These are phyloP conservation scores for Anisognathus igniventris DNA, from an alignment of 2,797 vertebrate species.

Conservation along the genomic window DNA sequence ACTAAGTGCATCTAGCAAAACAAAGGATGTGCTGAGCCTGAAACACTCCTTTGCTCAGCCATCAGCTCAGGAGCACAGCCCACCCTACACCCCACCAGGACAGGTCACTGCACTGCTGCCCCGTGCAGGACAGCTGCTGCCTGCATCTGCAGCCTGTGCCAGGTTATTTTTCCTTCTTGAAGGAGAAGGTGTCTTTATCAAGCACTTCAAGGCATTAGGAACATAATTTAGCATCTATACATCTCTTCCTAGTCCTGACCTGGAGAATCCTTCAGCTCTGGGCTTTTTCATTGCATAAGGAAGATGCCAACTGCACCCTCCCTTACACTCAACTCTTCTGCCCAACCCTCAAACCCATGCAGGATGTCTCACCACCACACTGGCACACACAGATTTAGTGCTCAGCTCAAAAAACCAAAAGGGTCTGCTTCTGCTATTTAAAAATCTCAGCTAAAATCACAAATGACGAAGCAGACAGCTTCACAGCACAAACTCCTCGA, in stretches of 20 bases:
- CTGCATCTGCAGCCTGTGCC: not conserved
- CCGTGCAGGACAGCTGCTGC: not conserved
- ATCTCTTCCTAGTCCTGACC: not conserved
- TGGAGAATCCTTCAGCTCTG: not conserved
- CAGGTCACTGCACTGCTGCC: not conserved
- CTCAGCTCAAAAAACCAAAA: not conserved
- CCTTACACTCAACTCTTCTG: not conserved
- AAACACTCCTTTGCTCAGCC: not conserved
- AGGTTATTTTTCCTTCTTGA: not conserved
- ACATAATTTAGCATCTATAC: not conserved
- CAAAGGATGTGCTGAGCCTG: fast-evolving
- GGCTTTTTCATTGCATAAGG: not conserved
- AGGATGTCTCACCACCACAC: not conserved
- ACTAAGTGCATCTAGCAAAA: fast-evolving
- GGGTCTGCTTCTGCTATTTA: not conserved
- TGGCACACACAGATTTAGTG: not conserved
- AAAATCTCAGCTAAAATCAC: not conserved
- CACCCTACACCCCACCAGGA: fast-evolving
- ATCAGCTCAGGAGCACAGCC: not conserved
- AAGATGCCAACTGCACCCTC: not conserved
- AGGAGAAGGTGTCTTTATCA: not conserved
- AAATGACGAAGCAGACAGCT: not conserved
- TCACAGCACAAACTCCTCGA: not conserved
- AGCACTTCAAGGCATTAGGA: not conserved
- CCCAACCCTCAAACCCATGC: not conserved